Evolutionary conservation across 2,113 vertebrate genomes (phyloP).

Genomic region (Oxyura jamaicensis): DNA sequence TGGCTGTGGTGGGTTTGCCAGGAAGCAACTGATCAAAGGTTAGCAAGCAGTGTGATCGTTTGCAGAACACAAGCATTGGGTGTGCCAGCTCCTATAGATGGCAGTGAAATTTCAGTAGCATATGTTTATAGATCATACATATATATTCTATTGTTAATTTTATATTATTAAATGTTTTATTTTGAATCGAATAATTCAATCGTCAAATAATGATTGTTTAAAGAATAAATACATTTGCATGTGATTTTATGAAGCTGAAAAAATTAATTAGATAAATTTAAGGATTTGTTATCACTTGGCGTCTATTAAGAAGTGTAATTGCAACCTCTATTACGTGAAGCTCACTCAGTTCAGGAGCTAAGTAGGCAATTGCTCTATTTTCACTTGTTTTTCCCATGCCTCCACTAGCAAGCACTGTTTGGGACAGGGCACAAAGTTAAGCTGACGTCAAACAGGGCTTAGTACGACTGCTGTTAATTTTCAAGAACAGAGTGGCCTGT

Average conservation of each 20-base stretch:
- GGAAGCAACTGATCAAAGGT: not conserved
- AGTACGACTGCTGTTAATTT: not conserved
- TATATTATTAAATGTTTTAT: not conserved
- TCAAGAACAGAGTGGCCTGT: not conserved
- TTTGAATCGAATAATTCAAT: not conserved
- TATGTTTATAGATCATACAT: not conserved
- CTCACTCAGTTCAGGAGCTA: not conserved
- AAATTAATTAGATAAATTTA: not conserved
- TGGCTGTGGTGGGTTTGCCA: not conserved
- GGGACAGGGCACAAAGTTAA: not conserved
- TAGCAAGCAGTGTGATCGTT: not conserved
- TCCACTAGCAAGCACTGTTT: not conserved
- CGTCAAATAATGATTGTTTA: not conserved
- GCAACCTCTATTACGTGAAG: not conserved
- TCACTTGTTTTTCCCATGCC: not conserved
- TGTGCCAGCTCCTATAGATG: not conserved
- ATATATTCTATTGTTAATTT: too few species aligned
- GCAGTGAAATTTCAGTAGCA: rapidly evolving
- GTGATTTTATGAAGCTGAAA: not conserved
- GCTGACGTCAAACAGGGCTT: rapidly evolving
- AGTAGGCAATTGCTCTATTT: not conserved
- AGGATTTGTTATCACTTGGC: not conserved
- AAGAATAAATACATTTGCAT: not conserved
- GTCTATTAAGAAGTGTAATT: not conserved
- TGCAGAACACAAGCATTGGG: not conserved